phyloP scores from a whole-genome alignment of 1,140 invertebrate genomes.

The Dermatophagoides farinae region DNA sequence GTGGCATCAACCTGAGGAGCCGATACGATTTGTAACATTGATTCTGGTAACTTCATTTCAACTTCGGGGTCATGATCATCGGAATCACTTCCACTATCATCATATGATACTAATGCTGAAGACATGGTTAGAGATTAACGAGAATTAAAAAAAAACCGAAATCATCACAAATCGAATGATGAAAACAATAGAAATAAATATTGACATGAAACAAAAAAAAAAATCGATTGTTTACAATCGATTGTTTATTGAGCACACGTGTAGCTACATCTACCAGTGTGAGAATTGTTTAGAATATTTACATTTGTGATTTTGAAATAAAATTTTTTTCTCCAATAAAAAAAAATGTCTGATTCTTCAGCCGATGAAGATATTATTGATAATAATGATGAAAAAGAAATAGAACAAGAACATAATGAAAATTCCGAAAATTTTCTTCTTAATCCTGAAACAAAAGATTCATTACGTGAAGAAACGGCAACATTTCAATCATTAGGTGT shows the following conservation, averaged over 20 bases:
- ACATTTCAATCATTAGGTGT: conserved; percentile 36
- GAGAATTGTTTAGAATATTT: no score
- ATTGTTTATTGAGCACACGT: no score
- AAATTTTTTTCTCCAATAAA: no score
- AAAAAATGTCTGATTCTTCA: no score
- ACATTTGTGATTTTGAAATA: no score
- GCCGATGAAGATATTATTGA: no score
- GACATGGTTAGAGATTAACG: neutral
- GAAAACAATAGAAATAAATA: neutral
- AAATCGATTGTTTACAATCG: no score
- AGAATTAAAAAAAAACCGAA: neutral
- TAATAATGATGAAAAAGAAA: no score
- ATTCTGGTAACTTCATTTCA: neutral
- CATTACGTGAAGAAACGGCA: neutral
- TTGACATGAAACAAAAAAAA: neutral
- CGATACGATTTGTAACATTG: neutral
- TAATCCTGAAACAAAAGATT: neutral
- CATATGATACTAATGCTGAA: neutral
- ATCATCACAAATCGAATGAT: neutral
- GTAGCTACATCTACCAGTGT: no score
- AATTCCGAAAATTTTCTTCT: neutral
- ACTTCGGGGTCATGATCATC: neutral
- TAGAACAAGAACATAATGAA: no score
- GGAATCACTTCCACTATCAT: neutral
- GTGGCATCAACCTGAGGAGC: neutral